Percentiles rank a stretch among this genome's conserved stretches.
Evolutionary conservation across 2,888 invertebrate genomes (phyloP).

Genomic region (Eulithis testata): DNA sequence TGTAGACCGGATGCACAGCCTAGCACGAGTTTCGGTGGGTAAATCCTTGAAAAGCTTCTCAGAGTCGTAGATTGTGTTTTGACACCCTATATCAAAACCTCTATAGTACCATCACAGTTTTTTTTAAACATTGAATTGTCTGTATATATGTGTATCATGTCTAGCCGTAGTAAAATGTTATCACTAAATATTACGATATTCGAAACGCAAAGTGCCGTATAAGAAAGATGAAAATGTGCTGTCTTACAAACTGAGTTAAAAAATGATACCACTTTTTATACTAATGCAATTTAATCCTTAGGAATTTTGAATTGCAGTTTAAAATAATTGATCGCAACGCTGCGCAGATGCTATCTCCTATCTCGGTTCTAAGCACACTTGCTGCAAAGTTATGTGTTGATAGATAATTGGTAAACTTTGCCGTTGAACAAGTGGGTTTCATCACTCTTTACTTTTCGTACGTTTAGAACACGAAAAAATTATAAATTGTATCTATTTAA

Average conservation of each 20-base stretch:
- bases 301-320: background rate
- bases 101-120: too few relatives aligned
- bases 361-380: slow-evolving; percentile 12
- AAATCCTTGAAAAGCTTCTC: too few relatives aligned
- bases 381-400: slow-evolving; percentile 12
- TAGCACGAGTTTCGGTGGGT: too few relatives aligned
- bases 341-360: slow-evolving; percentile 16
- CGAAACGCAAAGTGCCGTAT: background rate
- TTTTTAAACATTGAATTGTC: too few relatives aligned
- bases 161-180: slow-evolving; percentile 18
- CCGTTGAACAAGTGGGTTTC: slow-evolving; percentile 17
- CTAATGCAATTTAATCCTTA: too few relatives aligned
- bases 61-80: too few relatives aligned
- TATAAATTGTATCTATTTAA: too few relatives aligned
- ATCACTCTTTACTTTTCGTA: slow-evolving; percentile 10
- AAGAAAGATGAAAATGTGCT: background rate
- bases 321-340: slow-evolving; percentile 8
- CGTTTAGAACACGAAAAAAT: slow-evolving; percentile 3
- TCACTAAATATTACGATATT: slow-evolving; percentile 20
- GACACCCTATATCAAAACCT: too few relatives aligned
- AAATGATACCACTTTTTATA: too few relatives aligned
- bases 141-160: slow-evolving; percentile 11
- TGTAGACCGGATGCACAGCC: too few relatives aligned
- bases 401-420: slow-evolving; percentile 20
- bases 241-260: background rate